Conservation (phyloP, 2,888 invertebrate species). For the Agrenia bidenticulata region DNA sequence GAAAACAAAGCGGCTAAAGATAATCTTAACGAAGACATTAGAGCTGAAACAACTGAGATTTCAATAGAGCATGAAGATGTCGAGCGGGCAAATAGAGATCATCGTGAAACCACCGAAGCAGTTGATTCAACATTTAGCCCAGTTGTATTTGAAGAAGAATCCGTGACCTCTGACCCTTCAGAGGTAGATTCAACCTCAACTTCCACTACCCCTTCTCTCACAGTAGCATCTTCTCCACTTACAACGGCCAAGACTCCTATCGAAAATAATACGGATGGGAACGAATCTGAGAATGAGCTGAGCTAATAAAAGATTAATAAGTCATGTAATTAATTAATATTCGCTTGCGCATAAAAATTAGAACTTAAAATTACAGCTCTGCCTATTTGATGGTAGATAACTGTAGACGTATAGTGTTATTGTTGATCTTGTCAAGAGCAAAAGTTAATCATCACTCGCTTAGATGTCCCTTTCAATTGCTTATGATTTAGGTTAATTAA, state of each 20-base stretch:
- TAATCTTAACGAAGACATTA: too few species aligned
- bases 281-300: slow-evolving; percentile 7
- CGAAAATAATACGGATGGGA: neutral
- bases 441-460: too few species aligned
- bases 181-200: neutral
- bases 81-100: neutral
- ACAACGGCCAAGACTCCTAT: neutral
- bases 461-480: too few species aligned
- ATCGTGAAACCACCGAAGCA: neutral
- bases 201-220: neutral
- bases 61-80: neutral
- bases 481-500: too few species aligned
- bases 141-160: neutral
- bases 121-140: neutral
- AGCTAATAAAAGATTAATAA: neutral
- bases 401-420: too few species aligned
- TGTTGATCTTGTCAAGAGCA: too few species aligned
- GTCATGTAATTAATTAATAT: neutral
- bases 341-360: too few species aligned
- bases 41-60: neutral
- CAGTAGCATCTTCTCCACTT: neutral
- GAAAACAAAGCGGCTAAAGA: neutral
- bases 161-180: neutral
- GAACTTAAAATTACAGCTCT: too few species aligned
- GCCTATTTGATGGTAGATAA: too few species aligned